Evolutionary conservation across 2,888 invertebrate species (phyloP).

Genomic region (Neria commutata): DNA sequence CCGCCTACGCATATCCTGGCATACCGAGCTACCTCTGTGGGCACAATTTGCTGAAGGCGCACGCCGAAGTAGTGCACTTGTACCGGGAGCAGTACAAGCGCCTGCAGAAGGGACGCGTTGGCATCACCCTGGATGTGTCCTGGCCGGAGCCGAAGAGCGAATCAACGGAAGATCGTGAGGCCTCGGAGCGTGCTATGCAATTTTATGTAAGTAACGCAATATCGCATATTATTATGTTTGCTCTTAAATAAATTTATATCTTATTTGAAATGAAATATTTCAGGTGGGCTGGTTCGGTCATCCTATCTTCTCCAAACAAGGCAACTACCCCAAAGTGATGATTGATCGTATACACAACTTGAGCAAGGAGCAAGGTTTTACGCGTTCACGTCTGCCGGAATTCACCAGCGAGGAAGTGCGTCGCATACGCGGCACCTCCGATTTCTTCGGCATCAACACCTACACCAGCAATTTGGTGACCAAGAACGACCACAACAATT

Average conservation of each 20-base stretch:
- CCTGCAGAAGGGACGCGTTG: conserved; percentile 67
- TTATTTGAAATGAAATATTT: background rate
- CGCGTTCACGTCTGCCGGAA: conserved; percentile 68
- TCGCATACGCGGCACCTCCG: conserved; percentile 68
- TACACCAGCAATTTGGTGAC: conserved; percentile 68
- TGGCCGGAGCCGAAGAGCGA: conserved; percentile 68
- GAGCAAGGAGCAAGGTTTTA: conserved; percentile 67
- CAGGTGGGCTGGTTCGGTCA: conserved; percentile 72
- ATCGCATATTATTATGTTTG: too few species aligned
- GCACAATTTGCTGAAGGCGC: conserved; percentile 76
- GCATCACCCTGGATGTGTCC: conserved; percentile 68
- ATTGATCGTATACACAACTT: conserved; percentile 65
- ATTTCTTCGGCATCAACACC: conserved; percentile 78
- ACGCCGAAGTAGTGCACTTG: conserved; percentile 73
- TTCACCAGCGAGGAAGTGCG: conserved; percentile 69
- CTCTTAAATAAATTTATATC: background rate
- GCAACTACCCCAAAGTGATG: conserved; percentile 73
- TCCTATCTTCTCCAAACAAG: conserved; percentile 68
- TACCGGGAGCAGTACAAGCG: conserved; percentile 68
- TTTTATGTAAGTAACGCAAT: conserved; percentile 65
- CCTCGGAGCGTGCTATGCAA: conserved; percentile 68
- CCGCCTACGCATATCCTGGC: conserved; percentile 67
- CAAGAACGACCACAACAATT: conserved; percentile 60
- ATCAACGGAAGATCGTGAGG: conserved; percentile 65
- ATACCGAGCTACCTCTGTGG: conserved; percentile 72